A percentile compares a stretch with the other conserved stretches of the same genome.
Evolutionary conservation across 2,888 invertebrate genomes (phyloP).

Genomic region (Diadromus collaris): DNA sequence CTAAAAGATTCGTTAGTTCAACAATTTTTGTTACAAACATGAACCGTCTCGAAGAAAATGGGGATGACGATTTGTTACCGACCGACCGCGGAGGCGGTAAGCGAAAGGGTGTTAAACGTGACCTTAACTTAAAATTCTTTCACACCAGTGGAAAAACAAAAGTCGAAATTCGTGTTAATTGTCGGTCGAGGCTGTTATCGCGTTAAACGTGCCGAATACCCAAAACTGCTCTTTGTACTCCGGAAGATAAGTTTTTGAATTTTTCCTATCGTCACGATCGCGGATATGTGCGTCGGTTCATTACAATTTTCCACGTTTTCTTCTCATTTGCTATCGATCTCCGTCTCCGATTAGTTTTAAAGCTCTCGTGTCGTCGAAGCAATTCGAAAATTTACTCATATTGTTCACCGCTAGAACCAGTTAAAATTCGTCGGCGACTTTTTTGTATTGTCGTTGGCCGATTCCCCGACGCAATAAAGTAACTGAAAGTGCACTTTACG

Average conservation of each 20-base stretch:
- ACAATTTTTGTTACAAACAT: no score
- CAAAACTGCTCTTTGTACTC: neutral
- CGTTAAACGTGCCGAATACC: neutral
- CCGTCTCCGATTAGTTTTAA: slow-evolving; percentile 9
- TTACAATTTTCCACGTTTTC: slow-evolving; percentile 11
- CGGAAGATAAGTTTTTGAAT: neutral
- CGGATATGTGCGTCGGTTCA: neutral
- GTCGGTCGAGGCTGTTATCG: slow-evolving; percentile 9
- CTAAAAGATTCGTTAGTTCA: no score
- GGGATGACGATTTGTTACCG: neutral
- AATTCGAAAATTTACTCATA: neutral
- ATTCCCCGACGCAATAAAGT: no score
- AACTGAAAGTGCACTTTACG: no score
- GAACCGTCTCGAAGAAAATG: neutral
- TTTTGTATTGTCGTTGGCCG: no score
- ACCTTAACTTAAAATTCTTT: neutral
- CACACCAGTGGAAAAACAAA: neutral
- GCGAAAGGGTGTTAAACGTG: neutral
- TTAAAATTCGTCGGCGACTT: no score
- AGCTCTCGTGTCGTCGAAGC: neutral
- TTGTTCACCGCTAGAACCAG: neutral
- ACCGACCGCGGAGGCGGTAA: neutral
- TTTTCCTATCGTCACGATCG: neutral
- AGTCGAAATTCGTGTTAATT: neutral
- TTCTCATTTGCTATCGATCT: neutral